phyloP scores from a whole-genome alignment of 1,140 invertebrate species.

The Calephelis virginiensis region DNA sequence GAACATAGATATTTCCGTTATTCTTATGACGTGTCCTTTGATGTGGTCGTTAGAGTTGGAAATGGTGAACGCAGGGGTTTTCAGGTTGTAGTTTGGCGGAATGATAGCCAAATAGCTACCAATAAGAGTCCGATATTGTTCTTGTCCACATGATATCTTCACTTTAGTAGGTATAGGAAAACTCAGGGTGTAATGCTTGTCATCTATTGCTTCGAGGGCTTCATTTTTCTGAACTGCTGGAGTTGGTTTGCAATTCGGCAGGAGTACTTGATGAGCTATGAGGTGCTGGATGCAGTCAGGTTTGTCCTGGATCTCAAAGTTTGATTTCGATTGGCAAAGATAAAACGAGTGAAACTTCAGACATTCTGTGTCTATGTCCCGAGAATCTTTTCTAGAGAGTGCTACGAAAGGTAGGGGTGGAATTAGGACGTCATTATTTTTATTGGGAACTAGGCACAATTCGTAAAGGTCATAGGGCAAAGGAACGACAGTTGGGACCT shows the following conservation, averaged over 20 bases:
- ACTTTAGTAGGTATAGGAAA: conserved; percentile 27
- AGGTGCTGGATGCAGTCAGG: no score
- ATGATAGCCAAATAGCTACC: conserved; percentile 14
- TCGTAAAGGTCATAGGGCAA: conserved; percentile 5
- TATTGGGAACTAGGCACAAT: conserved; percentile 2
- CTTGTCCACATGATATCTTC: conserved; percentile 24
- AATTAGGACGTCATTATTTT: conserved; percentile 20
- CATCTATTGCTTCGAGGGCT: conserved; percentile 30
- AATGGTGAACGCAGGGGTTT: conserved; percentile 17
- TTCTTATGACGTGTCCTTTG: conserved; percentile 21
- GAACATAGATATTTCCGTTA: conserved; percentile 18
- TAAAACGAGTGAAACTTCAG: conserved; percentile 29
- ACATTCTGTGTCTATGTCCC: conserved; percentile 35
- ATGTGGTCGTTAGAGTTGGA: conserved; percentile 19
- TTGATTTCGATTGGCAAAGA: conserved; percentile 24
- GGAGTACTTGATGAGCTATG: conserved; percentile 23
- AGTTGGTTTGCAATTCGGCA: conserved; percentile 21
- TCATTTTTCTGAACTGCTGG: conserved; percentile 24
- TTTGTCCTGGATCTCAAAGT: conserved; percentile 5
- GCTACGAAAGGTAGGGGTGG: conserved; percentile 28
- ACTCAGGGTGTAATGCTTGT: conserved; percentile 27
- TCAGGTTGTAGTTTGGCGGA: conserved; percentile 18
- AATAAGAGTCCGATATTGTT: conserved; percentile 20
- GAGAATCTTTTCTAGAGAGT: conserved; percentile 26
- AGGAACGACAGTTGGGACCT: conserved; percentile 24